Conservation (phyloP, 2,113 vertebrate genomes). For the Pyrgilauda ruficollis region DNA sequence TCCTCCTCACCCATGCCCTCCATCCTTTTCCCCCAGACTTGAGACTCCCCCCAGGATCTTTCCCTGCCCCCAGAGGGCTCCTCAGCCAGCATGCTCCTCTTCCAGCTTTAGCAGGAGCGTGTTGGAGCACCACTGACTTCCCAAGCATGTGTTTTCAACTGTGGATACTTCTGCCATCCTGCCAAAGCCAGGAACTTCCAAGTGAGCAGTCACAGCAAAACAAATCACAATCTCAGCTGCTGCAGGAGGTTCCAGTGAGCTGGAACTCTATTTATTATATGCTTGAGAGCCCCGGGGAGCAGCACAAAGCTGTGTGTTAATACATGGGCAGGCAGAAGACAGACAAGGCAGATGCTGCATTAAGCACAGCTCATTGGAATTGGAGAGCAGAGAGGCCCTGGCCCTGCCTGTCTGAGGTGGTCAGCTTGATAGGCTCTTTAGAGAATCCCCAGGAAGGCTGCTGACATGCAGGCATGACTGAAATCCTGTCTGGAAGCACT, state of each 20-base stretch:
- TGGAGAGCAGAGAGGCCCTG: constrained; percentile 35
- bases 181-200: constrained; percentile 17
- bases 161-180: background rate
- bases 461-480: background rate
- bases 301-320: constrained; percentile 39
- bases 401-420: constrained; percentile 2
- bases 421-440: constrained; percentile 42
- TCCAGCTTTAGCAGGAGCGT: background rate
- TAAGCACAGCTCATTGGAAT: constrained; percentile 42
- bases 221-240: constrained; percentile 29
- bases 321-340: constrained; percentile 54
- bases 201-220: constrained; percentile 32
- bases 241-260: constrained; percentile 58
- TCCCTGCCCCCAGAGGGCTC: background rate
- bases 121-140: background rate
- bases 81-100: background rate
- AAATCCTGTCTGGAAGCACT: background rate
- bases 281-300: constrained; percentile 20
- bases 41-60: no score
- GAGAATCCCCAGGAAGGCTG: background rate
- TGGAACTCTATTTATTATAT: constrained; percentile 54
- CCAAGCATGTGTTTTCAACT: background rate
- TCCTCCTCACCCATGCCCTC: no score
- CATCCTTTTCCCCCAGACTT: background rate
- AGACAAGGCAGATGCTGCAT: constrained; percentile 57